Evolutionary conservation across 2,113 vertebrate genomes (phyloP).

Genomic region (Copsychus sechellarum): DNA sequence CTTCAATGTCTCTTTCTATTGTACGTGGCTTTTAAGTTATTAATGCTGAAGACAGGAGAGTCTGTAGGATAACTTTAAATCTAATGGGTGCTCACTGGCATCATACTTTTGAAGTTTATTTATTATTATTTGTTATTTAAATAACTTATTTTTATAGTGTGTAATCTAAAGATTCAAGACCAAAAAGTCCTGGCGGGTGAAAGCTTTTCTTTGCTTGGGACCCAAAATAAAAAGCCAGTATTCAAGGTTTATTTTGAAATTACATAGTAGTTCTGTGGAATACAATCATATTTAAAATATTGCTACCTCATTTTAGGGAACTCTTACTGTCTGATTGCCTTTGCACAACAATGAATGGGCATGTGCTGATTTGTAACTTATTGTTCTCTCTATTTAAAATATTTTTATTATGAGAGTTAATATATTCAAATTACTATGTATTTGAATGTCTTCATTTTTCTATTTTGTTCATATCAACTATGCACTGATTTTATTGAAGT

Average conservation of each 20-base stretch:
- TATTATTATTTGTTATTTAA: constrained; percentile 79
- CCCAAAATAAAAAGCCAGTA: not conserved
- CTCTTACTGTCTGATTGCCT: not conserved
- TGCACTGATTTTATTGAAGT: not conserved
- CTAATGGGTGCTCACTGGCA: not conserved
- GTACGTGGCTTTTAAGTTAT: not conserved
- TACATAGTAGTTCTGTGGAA: not conserved
- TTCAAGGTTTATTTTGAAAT: not conserved
- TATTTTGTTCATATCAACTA: not conserved
- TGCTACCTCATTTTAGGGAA: constrained; percentile 68
- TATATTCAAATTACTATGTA: constrained; percentile 34
- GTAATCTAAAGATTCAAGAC: not conserved
- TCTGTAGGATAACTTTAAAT: not conserved
- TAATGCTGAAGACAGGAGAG: not conserved
- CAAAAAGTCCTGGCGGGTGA: not conserved
- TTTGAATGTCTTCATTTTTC: not conserved
- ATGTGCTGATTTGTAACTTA: constrained; percentile 66
- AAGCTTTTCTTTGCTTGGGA: not conserved
- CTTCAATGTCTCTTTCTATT: not conserved
- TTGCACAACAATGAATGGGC: not conserved
- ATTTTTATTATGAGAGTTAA: constrained; percentile 62
- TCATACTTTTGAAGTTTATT: constrained; percentile 50
- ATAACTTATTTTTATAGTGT: constrained; percentile 57
- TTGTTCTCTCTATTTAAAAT: constrained; percentile 73
- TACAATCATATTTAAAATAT: not conserved